A percentile compares a stretch with the other conserved stretches of the same genome.
These are phyloP conservation scores for Paramuricea clavata DNA, from an alignment of 92 coral and sea anemone genomes.

Conservation along the genomic window DNA sequence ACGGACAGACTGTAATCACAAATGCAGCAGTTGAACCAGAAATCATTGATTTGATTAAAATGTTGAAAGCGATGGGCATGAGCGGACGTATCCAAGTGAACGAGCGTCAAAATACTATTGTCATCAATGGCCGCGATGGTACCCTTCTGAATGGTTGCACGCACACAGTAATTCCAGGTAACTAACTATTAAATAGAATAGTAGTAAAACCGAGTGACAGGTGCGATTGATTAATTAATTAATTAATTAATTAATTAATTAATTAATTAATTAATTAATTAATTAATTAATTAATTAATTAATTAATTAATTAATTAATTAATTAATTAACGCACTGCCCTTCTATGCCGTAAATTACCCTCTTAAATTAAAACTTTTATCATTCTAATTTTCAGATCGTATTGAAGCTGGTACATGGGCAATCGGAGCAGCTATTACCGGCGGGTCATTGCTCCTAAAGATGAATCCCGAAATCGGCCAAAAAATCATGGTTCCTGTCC, in stretches of 20 bases:
- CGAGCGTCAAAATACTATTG: slow-evolving; percentile 2
- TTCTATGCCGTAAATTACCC: too few relatives aligned
- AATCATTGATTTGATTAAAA: slow-evolving; percentile 57
- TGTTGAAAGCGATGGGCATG: slow-evolving; percentile 70
- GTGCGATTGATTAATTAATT: too few relatives aligned
- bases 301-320: too few relatives aligned
- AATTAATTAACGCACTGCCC: too few relatives aligned
- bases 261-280: too few relatives aligned
- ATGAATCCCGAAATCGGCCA: slow-evolving; percentile 27
- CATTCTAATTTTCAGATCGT: neutral
- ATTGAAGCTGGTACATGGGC: slow-evolving; percentile 64
- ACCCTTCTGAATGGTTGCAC: slow-evolving; percentile 47
- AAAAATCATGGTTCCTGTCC: slow-evolving; percentile 32
- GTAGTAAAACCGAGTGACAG: too few relatives aligned
- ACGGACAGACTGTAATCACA: slow-evolving; percentile 56
- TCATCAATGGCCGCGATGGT: slow-evolving; percentile 30
- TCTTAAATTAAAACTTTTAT: too few relatives aligned
- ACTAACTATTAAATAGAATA: too few relatives aligned
- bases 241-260: too few relatives aligned
- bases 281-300: too few relatives aligned
- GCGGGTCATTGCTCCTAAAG: slow-evolving; percentile 48
- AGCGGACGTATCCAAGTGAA: slow-evolving; percentile 43
- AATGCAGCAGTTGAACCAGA: slow-evolving; percentile 75
- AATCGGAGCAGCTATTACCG: slow-evolving; percentile 61
- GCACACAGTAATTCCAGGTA: slow-evolving; percentile 48